Percentiles rank a stretch among this genome's conserved stretches.
These are phyloP conservation scores for Hepsetus odoe DNA, from an alignment of 2,113 vertebrate species.

Conservation along the genomic window DNA sequence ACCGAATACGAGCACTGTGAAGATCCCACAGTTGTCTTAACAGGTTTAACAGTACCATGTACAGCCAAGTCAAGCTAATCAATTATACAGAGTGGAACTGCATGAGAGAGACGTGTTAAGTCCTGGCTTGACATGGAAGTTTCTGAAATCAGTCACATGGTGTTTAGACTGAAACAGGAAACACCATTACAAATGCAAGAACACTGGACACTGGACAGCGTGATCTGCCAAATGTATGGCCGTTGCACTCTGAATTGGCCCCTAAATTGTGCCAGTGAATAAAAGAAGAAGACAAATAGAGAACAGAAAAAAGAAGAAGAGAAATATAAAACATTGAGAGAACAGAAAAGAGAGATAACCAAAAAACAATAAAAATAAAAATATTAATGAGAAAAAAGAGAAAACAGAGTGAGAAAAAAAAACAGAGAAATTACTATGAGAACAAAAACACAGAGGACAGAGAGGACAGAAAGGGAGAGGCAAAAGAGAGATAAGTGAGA, in stretches of 20 bases:
- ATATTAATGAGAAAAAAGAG: too few species aligned
- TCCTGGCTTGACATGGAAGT: conserved; percentile 22
- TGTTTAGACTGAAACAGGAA: conserved; percentile 18
- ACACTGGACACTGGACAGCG: neutral
- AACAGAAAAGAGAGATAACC: neutral
- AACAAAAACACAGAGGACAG: too few species aligned
- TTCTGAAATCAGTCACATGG: conserved; percentile 27
- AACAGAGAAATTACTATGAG: too few species aligned
- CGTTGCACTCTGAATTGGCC: neutral
- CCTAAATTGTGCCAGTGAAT: neutral
- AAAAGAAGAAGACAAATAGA: neutral
- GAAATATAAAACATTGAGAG: too few species aligned
- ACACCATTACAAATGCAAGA: neutral
- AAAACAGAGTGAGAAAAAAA: too few species aligned
- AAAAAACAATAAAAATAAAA: too few species aligned
- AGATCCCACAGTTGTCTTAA: neutral
- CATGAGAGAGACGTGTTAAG: conserved; percentile 24
- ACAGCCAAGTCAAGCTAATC: conserved; percentile 9
- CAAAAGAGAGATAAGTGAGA: conserved; percentile 6
- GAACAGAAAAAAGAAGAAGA: neutral
- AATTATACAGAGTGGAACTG: conserved; percentile 12
- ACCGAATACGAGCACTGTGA: neutral
- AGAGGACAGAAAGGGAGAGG: neutral
- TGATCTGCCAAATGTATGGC: conserved; percentile 1
- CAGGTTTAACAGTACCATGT: conserved; percentile 14